These are phyloP conservation scores for Penaeus japonicus DNA, from an alignment of 1,140 invertebrate species.

Conservation along the genomic window DNA sequence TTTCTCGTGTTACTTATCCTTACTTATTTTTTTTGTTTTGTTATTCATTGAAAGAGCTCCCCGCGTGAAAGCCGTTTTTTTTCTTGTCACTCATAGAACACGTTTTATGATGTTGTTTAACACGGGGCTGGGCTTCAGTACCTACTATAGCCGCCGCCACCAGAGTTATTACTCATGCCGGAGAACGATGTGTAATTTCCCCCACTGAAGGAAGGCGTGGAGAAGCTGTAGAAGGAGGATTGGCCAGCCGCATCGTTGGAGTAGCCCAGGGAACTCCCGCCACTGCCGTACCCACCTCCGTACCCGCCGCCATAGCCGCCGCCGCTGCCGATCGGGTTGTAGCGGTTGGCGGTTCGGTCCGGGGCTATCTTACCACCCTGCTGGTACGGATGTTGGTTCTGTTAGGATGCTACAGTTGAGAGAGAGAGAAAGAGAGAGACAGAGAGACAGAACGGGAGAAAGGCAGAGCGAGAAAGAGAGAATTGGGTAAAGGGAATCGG, in stretches of 20 bases:
- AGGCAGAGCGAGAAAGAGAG: too few species aligned
- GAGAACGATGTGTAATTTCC: conserved; percentile 49
- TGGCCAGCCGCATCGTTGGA: conserved; percentile 34
- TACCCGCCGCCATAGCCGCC: conserved; percentile 39
- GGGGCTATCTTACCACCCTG: conserved; percentile 51
- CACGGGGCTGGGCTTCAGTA: conserved; percentile 24
- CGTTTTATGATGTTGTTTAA: too few species aligned
- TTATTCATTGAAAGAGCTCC: too few species aligned
- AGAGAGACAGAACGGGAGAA: too few species aligned
- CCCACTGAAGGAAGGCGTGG: conserved; percentile 51
- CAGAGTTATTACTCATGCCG: conserved; percentile 35
- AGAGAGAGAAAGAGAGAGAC: too few species aligned
- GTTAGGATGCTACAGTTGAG: not conserved
- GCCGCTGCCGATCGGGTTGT: conserved; percentile 52
- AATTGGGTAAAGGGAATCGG: too few species aligned
- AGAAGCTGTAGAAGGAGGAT: conserved; percentile 47
- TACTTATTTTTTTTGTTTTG: not conserved
- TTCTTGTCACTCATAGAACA: not conserved
- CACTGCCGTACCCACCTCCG: conserved; percentile 11
- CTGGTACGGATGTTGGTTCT: conserved; percentile 44
- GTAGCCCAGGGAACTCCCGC: not conserved
- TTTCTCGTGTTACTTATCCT: conserved; percentile 28
- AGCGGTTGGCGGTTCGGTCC: conserved; percentile 52
- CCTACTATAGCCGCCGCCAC: conserved; percentile 22
- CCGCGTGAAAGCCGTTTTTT: not conserved